Evolutionary conservation across 1,140 invertebrate genomes (phyloP).

Genomic region (Hormaphis cornu): DNA sequence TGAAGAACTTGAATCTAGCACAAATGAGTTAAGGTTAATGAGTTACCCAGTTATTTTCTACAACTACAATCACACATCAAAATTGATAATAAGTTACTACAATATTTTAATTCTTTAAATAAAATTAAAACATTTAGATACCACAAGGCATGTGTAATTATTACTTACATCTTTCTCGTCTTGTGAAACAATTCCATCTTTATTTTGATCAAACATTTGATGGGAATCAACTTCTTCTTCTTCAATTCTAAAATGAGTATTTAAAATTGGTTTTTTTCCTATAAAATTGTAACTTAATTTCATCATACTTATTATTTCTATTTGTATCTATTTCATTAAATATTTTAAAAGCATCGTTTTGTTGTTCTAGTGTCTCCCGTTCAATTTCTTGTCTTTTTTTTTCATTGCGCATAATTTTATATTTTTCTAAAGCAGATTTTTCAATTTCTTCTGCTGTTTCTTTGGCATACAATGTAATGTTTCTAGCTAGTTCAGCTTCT

Average conservation of each 20-base stretch:
- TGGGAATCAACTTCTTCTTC: conserved; percentile 67
- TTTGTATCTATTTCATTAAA: conserved; percentile 71
- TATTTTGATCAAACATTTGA: conserved; percentile 75
- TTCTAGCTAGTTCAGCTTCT: conserved; percentile 59
- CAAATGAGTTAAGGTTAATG: no score
- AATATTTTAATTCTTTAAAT: not conserved
- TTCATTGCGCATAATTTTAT: conserved; percentile 45
- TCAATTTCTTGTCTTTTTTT: conserved; percentile 52
- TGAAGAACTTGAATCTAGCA: no score
- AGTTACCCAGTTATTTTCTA: no score
- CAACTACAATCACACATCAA: not conserved
- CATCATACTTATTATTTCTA: conserved; percentile 49
- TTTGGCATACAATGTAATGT: conserved; percentile 65
- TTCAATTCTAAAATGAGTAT: conserved; percentile 49
- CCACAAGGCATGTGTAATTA: no score
- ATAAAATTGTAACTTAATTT: not conserved
- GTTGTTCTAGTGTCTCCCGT: conserved; percentile 46
- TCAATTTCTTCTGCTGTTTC: conserved; percentile 62
- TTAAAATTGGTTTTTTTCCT: not conserved
- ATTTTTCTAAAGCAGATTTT: conserved; percentile 63
- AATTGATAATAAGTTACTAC: not conserved
- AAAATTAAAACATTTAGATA: not conserved
- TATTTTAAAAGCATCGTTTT: conserved; percentile 55
- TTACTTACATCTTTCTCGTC: conserved; percentile 63
- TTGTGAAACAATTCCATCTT: conserved; percentile 72